Evolutionary conservation across 2,888 invertebrate genomes (phyloP), one percentile per base, ranked within the genome.

Genomic region (Endotricha flammealis): DNA sequence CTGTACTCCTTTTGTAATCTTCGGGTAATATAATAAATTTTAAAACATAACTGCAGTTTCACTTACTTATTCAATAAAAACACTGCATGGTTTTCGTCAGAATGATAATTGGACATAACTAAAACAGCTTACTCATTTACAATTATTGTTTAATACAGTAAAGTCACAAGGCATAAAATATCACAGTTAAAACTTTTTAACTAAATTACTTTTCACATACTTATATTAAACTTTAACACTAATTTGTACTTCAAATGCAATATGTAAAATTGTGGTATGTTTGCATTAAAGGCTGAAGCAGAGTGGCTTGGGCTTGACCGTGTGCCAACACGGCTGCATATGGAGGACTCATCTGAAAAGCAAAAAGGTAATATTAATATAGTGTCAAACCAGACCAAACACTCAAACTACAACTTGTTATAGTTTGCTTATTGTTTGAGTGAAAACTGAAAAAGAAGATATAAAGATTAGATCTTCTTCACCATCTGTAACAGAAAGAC

Each of bases 231-330:
- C 37, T 44, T 35, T 47, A 39, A 40, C 46, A 47, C 54, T 39
- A 71, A 53, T 62, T 47, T 68, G 38, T 50, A 60, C 52, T 44
- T 63, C 34, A 70, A 50, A 53, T 57, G 63, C 43, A 68, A 43
- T 49, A 57, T 56, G 59, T 78, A 80, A 78, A 58, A 52, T 53
- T 56, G 62, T 66, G 69, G 55, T 71, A 65, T 79, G 69, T 85
- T 82, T 82, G 66, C 56, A 71, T 86, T 88, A 68, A 80, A 89
- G 89, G 83, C 87, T 56, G 89, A 89, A 80, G 87, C 88, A 54
- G 89, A 89, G 68, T 89, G 89, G 88, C 81, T 86, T 62, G 90
- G 90, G 59, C 87, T 90, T 70, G 90, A 90, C 78, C 88, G 90
- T 73, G 90, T 90, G 67, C 90, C 90, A 63, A 90, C 90, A 64